Evolutionary conservation across 2,888 invertebrate genomes (phyloP), one percentile per base, ranked within the genome.

Genomic region (Colostygia pectinataria): DNA sequence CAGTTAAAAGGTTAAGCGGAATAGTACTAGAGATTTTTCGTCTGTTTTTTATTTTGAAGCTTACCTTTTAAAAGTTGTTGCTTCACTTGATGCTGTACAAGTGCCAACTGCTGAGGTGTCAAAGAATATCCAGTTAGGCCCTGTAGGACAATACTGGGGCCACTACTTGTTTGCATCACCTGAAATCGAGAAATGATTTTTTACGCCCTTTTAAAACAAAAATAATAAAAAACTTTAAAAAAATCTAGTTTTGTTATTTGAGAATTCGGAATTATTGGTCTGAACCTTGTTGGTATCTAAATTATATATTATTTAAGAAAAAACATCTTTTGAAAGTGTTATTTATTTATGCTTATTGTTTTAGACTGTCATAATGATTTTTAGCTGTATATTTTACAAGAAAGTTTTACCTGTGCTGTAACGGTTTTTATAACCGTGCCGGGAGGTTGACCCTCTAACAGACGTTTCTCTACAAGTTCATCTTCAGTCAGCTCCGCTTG

Each of bases 51-150:
- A 33, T 31, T 7, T 37, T 57, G 29, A 57, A 53, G 45, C 52
- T 66, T 79, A 96, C 96, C 96, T 93, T 96, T 96, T 39, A 96
- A 85, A 40, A 97, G 83, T 74, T 97, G 97, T 68, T 96, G 96
- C 77, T 97, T 97, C 10, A 97, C 96, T 91, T 97, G 97, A 62
- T 96, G 95, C 68, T 97, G 96, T 0, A 97, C 95, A 49, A 96
- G 91, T 2, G 94, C 93, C 62, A 97, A 78, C 77, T 97, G 97
- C 58, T 95, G 95, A 1, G 94, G 94, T 0, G 96, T 95, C 59
- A 97, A 94, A 59, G 96, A 95, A 52, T 95, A 94, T 0, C 96
- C 96, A 59, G 96, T 95, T 15, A 97, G 84, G 6, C 97, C 97
- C 77, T 97, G 96, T 42, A 97, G 81, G 7, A 97, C 95, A 62